Evolutionary conservation across 2,888 invertebrate species (phyloP).

Genomic region (Lissonota sp.): DNA sequence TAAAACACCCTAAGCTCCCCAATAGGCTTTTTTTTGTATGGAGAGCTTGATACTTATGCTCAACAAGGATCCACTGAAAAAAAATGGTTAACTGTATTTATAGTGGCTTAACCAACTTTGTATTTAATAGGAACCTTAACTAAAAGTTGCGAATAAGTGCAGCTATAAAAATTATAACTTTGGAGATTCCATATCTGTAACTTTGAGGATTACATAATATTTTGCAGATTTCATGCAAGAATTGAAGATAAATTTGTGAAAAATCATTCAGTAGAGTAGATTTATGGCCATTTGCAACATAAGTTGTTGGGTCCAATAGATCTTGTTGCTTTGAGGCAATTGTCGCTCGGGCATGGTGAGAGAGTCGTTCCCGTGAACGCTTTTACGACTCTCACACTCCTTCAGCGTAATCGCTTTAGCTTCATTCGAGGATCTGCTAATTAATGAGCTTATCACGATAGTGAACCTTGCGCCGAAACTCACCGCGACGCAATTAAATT

Average conservation of each 20-base stretch:
- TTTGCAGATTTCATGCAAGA: background rate
- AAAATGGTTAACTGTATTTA: too few species aligned
- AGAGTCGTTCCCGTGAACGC: background rate
- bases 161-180: too few species aligned
- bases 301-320: background rate
- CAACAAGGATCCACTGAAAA: too few species aligned
- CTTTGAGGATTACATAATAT: too few species aligned
- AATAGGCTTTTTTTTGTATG: too few species aligned
- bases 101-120: too few species aligned
- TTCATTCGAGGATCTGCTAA: slow-evolving; percentile 25
- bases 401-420: slow-evolving; percentile 14
- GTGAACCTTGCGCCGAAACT: background rate
- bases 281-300: background rate
- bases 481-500: slow-evolving; percentile 28
- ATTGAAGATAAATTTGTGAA: background rate
- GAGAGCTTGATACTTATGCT: too few species aligned
- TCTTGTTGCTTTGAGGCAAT: slow-evolving; percentile 6
- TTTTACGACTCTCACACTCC: slow-evolving; percentile 27
- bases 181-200: too few species aligned
- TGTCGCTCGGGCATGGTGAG: slow-evolving; percentile 6
- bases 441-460: slow-evolving; percentile 25
- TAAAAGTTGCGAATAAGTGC: too few species aligned
- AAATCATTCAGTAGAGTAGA: background rate
- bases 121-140: too few species aligned
- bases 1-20: slow-evolving; percentile 16